Evolutionary conservation across 2,113 vertebrate species (phyloP).

Genomic region (Bujurquina vittata): DNA sequence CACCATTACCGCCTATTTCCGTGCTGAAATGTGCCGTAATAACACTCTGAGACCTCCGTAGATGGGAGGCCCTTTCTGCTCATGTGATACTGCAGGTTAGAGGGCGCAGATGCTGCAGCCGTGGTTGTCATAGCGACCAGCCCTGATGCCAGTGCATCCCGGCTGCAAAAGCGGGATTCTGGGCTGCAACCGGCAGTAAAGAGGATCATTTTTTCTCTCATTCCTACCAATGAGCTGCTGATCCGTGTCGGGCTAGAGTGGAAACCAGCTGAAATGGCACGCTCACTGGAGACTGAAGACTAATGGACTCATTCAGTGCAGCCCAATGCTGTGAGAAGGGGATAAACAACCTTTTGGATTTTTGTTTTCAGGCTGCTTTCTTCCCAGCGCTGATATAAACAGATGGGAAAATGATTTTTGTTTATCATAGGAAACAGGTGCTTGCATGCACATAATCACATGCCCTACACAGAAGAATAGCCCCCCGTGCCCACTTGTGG

Average conservation of each 20-base stretch:
- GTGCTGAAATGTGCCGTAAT: slow-evolving; percentile 43
- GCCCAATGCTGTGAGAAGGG: slow-evolving; percentile 33
- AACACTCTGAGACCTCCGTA: slow-evolving; percentile 8
- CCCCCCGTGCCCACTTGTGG: slow-evolving; percentile 41
- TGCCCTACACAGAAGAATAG: slow-evolving; percentile 41
- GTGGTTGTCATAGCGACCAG: slow-evolving; percentile 48
- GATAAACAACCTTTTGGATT: slow-evolving; percentile 37
- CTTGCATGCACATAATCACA: slow-evolving; percentile 58
- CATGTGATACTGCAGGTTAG: slow-evolving; percentile 33
- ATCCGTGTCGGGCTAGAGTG: neutral
- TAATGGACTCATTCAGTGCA: slow-evolving; percentile 39
- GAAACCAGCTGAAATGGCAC: slow-evolving; percentile 26
- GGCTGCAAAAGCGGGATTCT: slow-evolving; percentile 41
- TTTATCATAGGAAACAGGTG: slow-evolving; percentile 79
- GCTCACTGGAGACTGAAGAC: slow-evolving; percentile 20
- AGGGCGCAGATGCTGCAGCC: slow-evolving; percentile 31
- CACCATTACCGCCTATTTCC: slow-evolving; percentile 38
- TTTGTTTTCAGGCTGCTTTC: slow-evolving; percentile 39
- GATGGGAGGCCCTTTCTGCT: neutral
- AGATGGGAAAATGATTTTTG: slow-evolving; percentile 53
- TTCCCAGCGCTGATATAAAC: slow-evolving; percentile 33
- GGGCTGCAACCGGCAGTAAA: slow-evolving; percentile 9
- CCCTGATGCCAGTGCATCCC: slow-evolving; percentile 22
- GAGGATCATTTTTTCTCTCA: neutral
- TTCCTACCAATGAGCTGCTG: neutral